Percentiles rank a stretch among this genome's conserved stretches.
Conservation (phyloP, 2,113 vertebrate genomes). For the Aramus guarauna region DNA sequence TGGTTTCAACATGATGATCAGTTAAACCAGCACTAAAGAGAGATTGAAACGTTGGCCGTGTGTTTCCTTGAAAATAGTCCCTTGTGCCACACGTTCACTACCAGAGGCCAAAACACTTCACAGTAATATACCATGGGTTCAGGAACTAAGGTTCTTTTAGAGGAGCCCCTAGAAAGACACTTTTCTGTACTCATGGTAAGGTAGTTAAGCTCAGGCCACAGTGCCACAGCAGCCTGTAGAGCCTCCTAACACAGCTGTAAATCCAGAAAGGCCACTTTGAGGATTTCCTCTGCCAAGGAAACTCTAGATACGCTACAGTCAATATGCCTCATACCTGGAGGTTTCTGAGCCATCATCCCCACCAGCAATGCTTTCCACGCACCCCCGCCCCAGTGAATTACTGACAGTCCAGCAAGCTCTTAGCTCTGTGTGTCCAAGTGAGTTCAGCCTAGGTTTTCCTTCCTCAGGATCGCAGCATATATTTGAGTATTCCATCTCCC, state of each 20-base stretch:
- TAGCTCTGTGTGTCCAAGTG: not conserved
- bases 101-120: not conserved
- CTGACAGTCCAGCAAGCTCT: not conserved
- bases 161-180: not conserved
- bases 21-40: not conserved
- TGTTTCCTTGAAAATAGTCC: not conserved
- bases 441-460: not conserved
- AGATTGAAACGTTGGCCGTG: not conserved
- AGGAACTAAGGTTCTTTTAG: not conserved
- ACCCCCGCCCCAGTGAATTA: not conserved
- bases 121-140: not conserved
- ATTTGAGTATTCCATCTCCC: not conserved
- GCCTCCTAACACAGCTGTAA: not conserved
- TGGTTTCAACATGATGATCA: not conserved
- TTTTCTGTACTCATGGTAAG: not conserved
- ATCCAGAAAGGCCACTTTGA: not conserved
- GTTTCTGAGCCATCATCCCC: not conserved
- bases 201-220: not conserved
- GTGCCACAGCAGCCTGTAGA: not conserved
- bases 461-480: accelerated
- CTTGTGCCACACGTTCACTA: not conserved
- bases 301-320: not conserved
- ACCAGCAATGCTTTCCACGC: not conserved
- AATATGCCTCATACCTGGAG: not conserved
- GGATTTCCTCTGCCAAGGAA: not conserved